Conservation (phyloP, 2,797 vertebrate species). For the Fistularia tabacaria region DNA sequence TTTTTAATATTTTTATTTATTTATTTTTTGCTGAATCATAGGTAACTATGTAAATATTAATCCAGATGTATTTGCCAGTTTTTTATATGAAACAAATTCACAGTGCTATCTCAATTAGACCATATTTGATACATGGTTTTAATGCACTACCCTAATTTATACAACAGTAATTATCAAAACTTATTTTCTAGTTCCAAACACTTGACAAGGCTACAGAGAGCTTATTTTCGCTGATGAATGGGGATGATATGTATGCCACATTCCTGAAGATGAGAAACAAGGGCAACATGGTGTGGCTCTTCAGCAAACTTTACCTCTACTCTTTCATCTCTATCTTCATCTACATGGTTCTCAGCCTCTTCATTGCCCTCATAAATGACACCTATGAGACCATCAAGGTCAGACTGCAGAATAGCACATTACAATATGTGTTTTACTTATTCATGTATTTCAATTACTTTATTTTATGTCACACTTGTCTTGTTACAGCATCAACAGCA, state of each 20-base stretch:
- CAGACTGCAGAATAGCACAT: conserved; percentile 25
- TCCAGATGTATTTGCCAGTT: no score
- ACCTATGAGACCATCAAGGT: conserved; percentile 97
- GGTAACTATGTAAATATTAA: no score
- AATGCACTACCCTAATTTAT: no score
- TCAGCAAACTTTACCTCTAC: conserved; percentile 92
- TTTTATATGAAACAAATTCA: no score
- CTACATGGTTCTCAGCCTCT: conserved; percentile 96
- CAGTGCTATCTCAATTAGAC: no score
- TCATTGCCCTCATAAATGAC: conserved; percentile 93
- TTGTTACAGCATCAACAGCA: conserved; percentile 81
- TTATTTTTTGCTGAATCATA: no score
- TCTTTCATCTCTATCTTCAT: conserved; percentile 94
- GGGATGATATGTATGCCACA: conserved; percentile 92
- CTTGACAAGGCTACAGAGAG: conserved; percentile 88
- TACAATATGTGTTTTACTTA: not conserved
- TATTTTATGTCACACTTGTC: not conserved
- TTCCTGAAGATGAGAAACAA: conserved; percentile 87
- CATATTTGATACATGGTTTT: no score
- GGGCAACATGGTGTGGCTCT: conserved; percentile 90
- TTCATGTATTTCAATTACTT: not conserved
- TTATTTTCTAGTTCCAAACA: conserved; percentile 81
- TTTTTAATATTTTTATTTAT: no score
- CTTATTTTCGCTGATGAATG: conserved; percentile 93
- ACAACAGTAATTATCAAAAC: not conserved